These are phyloP conservation scores for Danionella cerebrum DNA, from an alignment of 2,113 vertebrate species.

Conservation along the genomic window DNA sequence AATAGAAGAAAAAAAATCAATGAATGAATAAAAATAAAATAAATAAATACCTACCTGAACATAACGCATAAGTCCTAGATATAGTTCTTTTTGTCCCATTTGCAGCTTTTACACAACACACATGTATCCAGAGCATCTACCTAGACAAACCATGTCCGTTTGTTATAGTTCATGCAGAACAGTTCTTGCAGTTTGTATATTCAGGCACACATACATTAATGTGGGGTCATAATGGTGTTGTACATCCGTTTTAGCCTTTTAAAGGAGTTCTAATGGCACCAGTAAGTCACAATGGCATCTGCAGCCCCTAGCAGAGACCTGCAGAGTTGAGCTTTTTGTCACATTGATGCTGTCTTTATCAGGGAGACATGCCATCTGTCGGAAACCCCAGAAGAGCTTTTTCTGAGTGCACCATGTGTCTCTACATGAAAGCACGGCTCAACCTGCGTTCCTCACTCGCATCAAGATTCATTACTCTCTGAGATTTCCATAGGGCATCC, in stretches of 20 bases:
- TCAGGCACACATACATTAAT: too few species aligned
- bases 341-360: slow-evolving; percentile 28
- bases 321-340: slow-evolving; percentile 23
- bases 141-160: too few species aligned
- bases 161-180: too few species aligned
- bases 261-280: not conserved
- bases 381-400: slow-evolving; percentile 35
- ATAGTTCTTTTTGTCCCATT: too few species aligned
- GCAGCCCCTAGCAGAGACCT: slow-evolving; percentile 16
- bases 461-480: slow-evolving; percentile 14
- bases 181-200: too few species aligned
- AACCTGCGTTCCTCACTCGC: slow-evolving; percentile 11
- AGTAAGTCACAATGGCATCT: not conserved
- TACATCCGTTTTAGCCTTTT: not conserved
- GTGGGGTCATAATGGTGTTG: too few species aligned
- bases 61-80: too few species aligned
- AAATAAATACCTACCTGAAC: too few species aligned
- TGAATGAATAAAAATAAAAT: too few species aligned
- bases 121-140: too few species aligned
- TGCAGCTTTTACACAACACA: too few species aligned
- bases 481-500: slow-evolving; percentile 22
- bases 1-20: too few species aligned
- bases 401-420: slow-evolving; percentile 38
- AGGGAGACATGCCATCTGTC: slow-evolving; percentile 40
- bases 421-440: slow-evolving; percentile 35